Percentiles rank a stretch among this genome's conserved stretches.
These are phyloP conservation scores for Trissolcus japonicus DNA, from an alignment of 2,888 invertebrate genomes.

Conservation along the genomic window DNA sequence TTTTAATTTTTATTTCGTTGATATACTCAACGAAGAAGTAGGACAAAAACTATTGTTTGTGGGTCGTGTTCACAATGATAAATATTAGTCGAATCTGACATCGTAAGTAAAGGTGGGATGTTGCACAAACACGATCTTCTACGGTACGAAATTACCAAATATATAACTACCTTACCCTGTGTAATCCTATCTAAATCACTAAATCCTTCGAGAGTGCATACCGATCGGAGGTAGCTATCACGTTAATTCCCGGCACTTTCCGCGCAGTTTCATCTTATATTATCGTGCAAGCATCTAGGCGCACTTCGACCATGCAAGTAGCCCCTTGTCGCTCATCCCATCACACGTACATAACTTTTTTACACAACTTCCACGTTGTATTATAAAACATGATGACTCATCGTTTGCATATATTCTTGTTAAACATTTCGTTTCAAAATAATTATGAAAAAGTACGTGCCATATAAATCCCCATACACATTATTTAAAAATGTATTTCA, in stretches of 20 bases:
- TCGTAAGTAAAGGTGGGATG: conserved; percentile 27
- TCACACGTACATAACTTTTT: conserved; percentile 3
- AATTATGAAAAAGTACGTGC: not conserved
- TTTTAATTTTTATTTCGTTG: too few species aligned
- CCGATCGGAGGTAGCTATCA: conserved; percentile 62
- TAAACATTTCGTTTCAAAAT: not conserved
- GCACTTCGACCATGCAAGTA: conserved; percentile 15
- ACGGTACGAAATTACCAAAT: conserved; percentile 61
- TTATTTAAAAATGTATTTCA: too few species aligned
- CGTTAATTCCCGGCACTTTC: conserved; percentile 46
- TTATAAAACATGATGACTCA: not conserved
- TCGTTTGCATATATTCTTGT: not conserved
- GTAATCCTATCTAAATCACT: conserved; percentile 64
- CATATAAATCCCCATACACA: not conserved
- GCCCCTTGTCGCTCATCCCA: conserved; percentile 23
- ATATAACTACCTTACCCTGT: conserved; percentile 46
- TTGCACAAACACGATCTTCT: conserved; percentile 50
- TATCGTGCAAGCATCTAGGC: conserved; percentile 29
- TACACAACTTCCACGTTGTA: not conserved
- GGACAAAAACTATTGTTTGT: too few species aligned
- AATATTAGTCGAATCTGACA: conserved; percentile 41
- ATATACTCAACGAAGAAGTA: too few species aligned
- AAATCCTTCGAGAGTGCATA: conserved; percentile 65
- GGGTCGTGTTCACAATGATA: conserved; percentile 19
- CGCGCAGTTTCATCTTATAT: conserved; percentile 39